Evolutionary conservation across 2,888 invertebrate genomes (phyloP).

Genomic region (Crocallis elinguaria): DNA sequence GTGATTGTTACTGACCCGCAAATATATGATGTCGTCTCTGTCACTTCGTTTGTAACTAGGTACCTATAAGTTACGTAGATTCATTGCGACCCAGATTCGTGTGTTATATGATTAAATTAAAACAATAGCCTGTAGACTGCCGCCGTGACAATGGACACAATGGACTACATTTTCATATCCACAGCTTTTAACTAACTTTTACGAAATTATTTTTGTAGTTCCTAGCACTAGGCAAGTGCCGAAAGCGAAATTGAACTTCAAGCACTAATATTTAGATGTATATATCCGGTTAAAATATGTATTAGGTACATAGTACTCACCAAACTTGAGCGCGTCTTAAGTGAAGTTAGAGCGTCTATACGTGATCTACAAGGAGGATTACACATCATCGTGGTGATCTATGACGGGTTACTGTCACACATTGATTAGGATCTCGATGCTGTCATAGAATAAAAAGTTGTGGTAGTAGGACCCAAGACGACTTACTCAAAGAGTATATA

Average conservation of each 20-base stretch:
- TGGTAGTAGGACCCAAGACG: too few species aligned
- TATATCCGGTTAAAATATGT: too few species aligned
- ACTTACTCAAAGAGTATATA: too few species aligned
- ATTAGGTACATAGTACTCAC: too few species aligned
- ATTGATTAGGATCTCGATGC: too few species aligned
- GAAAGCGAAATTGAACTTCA: too few species aligned
- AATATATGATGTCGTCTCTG: slow-evolving; percentile 9
- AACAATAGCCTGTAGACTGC: slow-evolving; percentile 19
- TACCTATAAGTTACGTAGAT: slow-evolving; percentile 11
- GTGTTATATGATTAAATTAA: slow-evolving; percentile 26
- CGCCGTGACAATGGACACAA: slow-evolving; percentile 15
- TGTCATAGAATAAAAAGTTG: too few species aligned
- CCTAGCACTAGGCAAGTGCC: background rate
- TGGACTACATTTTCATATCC: slow-evolving; percentile 14
- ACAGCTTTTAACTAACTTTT: background rate
- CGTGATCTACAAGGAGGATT: too few species aligned
- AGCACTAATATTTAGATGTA: background rate
- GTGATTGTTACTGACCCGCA: slow-evolving; percentile 12
- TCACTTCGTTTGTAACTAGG: slow-evolving; percentile 3
- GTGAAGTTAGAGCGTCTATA: too few species aligned
- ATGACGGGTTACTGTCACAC: too few species aligned
- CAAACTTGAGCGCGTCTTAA: too few species aligned
- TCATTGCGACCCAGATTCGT: slow-evolving; percentile 26
- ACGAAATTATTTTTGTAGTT: slow-evolving; percentile 5
- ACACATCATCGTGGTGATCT: too few species aligned